A percentile compares a stretch with the other conserved stretches of the same genome.
Conservation (phyloP, 2,113 vertebrate genomes). For the Sylvia atricapilla region DNA sequence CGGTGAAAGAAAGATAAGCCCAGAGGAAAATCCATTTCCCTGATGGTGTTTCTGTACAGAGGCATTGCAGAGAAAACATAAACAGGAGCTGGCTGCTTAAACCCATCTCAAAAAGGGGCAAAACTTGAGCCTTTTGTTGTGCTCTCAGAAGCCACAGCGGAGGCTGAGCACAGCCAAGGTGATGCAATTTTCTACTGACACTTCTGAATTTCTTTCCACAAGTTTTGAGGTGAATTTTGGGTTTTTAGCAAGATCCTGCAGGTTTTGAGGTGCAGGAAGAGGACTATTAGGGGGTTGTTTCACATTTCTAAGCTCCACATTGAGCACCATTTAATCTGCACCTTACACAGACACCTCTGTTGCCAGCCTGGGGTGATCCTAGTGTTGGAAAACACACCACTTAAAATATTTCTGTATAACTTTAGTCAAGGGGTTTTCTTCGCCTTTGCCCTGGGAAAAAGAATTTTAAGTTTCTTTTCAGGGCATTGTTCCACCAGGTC, state of each 20-base stretch:
- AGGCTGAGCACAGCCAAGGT: not conserved
- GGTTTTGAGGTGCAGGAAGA: not conserved
- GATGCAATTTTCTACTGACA: not conserved
- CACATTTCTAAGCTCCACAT: fast-evolving
- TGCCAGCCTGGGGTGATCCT: fast-evolving
- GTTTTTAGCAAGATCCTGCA: not conserved
- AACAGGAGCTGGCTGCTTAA: not conserved
- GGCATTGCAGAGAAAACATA: not conserved
- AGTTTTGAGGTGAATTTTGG: not conserved
- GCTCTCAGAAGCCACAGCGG: not conserved
- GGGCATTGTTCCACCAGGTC: not conserved
- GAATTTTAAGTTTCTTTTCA: not conserved
- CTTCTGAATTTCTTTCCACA: not conserved
- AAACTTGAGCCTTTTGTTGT: not conserved
- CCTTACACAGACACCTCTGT: not conserved
- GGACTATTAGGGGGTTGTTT: not conserved
- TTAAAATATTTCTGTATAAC: not conserved
- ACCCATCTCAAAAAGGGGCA: not conserved
- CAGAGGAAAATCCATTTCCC: slow-evolving; percentile 42
- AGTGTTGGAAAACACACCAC: not conserved
- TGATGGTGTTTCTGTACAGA: not conserved
- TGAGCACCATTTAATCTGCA: not conserved
- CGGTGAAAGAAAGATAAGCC: not conserved
- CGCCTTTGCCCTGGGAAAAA: not conserved
- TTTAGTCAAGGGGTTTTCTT: not conserved